These are phyloP conservation scores for Prunella fulvescens DNA, from an alignment of 2,113 vertebrate genomes.

Conservation along the genomic window DNA sequence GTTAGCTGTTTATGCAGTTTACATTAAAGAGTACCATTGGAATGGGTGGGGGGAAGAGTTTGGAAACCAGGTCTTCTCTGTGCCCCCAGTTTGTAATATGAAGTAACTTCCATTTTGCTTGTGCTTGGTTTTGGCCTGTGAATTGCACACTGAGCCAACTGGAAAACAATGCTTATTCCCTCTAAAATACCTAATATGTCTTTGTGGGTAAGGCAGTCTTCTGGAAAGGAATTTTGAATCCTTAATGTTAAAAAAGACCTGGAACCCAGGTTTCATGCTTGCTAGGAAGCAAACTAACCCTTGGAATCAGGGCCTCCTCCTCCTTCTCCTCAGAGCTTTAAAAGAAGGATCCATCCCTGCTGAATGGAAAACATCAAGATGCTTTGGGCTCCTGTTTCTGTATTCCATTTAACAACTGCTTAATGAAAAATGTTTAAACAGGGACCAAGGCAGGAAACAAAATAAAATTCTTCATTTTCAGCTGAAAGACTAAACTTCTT, in stretches of 20 bases:
- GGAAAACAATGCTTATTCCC: neutral
- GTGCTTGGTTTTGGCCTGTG: neutral
- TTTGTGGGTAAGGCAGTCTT: neutral
- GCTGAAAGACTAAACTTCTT: neutral
- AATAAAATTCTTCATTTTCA: constrained; percentile 41
- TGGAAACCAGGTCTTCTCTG: neutral
- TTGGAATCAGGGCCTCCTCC: neutral
- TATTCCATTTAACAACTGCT: neutral
- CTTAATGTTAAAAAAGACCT: neutral
- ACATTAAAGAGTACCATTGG: neutral
- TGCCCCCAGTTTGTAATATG: neutral
- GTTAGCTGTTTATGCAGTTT: constrained; percentile 1
- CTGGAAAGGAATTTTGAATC: neutral
- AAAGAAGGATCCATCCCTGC: neutral
- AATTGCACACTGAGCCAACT: neutral
- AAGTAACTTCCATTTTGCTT: neutral
- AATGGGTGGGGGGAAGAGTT: neutral
- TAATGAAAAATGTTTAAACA: constrained; percentile 27
- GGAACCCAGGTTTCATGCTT: neutral
- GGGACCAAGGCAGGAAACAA: constrained; percentile 23
- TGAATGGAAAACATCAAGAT: neutral
- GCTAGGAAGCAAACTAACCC: neutral
- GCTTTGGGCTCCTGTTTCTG: neutral
- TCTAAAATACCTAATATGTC: neutral
- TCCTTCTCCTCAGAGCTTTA: neutral